Percentiles rank a stretch among this genome's conserved stretches.
Conservation (phyloP, 2,113 vertebrate genomes). For the Lepisosteus osseus region DNA sequence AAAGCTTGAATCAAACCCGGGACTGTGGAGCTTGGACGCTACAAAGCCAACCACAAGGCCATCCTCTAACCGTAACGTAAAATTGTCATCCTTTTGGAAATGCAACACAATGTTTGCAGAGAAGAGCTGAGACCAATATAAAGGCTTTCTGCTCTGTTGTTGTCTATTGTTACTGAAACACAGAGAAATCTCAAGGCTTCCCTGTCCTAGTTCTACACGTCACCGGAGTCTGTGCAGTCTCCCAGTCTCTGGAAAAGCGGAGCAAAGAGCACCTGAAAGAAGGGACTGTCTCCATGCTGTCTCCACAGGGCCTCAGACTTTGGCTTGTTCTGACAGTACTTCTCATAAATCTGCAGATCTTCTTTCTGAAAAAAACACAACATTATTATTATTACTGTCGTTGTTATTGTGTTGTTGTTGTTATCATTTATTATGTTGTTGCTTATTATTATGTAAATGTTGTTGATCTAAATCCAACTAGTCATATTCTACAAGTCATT, state of each 20-base stretch:
- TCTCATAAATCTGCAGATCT: constrained; percentile 91
- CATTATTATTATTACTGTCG: not conserved
- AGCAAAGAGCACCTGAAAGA: constrained; percentile 75
- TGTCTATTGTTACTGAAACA: no score
- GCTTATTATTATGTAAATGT: no score
- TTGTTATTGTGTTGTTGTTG: not conserved
- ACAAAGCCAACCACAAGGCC: no score
- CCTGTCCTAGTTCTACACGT: no score
- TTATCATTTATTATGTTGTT: no score
- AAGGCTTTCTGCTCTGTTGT: not conserved
- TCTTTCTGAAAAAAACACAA: constrained; percentile 74
- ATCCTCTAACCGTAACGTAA: no score
- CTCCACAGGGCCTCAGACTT: constrained; percentile 89
- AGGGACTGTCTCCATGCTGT: constrained; percentile 86
- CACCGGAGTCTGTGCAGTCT: not conserved
- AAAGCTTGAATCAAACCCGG: no score
- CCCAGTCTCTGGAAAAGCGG: not conserved
- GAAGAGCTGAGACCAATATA: not conserved
- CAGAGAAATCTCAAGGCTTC: not conserved
- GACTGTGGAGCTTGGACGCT: no score
- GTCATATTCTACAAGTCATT: no score
- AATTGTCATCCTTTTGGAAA: no score
- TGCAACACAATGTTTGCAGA: not conserved
- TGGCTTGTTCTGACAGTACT: constrained; percentile 93
- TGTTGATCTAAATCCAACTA: no score